phyloP scores from a whole-genome alignment of 2,888 invertebrate species.

The Zelleria hepariella region DNA sequence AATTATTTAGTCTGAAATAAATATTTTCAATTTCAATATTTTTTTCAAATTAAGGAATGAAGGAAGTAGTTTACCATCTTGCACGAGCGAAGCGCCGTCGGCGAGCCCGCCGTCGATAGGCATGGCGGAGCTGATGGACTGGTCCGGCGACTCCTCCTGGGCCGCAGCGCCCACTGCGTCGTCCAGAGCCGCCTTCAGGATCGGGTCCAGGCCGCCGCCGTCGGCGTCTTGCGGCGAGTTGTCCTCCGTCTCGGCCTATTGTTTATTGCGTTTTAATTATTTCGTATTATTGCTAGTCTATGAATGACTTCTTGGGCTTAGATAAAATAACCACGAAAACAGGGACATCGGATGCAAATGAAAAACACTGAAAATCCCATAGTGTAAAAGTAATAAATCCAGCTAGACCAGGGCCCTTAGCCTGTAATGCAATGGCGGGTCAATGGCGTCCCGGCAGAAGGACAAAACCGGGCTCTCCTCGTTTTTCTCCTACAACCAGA shows the following conservation, averaged over 20 bases:
- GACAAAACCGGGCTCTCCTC: too few relatives aligned
- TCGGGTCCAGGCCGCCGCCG: slow-evolving; percentile 32
- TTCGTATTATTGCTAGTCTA: too few relatives aligned
- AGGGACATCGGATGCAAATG: too few relatives aligned
- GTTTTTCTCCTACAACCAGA: too few relatives aligned
- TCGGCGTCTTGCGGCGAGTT: slow-evolving; percentile 54
- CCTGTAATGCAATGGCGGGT: too few relatives aligned
- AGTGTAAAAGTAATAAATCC: too few relatives aligned
- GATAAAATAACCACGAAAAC: too few relatives aligned
- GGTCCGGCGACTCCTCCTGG: slow-evolving; percentile 63
- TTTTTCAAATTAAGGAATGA: background rate
- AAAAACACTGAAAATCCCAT: too few relatives aligned
- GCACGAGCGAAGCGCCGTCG: slow-evolving; percentile 49
- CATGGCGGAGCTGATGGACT: slow-evolving; percentile 64
- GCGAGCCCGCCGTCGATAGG: slow-evolving; percentile 44
- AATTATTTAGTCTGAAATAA: too few relatives aligned
- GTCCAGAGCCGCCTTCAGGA: slow-evolving; percentile 39
- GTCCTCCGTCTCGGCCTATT: slow-evolving; percentile 44
- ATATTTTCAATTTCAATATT: background rate
- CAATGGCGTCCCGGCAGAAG: too few relatives aligned
- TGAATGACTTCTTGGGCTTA: too few relatives aligned
- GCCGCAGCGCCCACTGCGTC: slow-evolving; percentile 38
- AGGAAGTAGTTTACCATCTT: slow-evolving; percentile 43
- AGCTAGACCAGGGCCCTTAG: too few relatives aligned
- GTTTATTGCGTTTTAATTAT: background rate